Conservation (phyloP, 1,140 invertebrate species). For the Drosophila simulans region DNA sequence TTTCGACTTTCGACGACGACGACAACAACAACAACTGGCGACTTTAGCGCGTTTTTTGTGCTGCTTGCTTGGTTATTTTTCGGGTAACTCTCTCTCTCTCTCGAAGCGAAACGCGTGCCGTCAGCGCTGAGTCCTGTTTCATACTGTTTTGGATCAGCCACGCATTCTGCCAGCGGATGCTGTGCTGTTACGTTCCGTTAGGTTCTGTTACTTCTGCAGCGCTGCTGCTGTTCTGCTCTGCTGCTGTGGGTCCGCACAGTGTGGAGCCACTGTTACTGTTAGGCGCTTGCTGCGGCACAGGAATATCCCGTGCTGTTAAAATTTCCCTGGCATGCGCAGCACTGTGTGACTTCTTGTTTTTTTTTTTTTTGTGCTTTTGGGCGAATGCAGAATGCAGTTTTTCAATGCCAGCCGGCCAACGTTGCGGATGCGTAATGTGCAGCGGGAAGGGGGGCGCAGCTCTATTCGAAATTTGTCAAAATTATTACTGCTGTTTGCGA, state of each 20-base stretch:
- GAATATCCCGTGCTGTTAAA: slow-evolving; percentile 74
- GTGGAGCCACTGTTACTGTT: slow-evolving; percentile 16
- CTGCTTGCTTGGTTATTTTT: slow-evolving; percentile 47
- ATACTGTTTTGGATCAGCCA: slow-evolving; percentile 50
- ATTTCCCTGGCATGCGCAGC: slow-evolving; percentile 78
- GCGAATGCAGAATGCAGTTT: slow-evolving; percentile 25
- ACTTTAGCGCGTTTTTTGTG: slow-evolving; percentile 45
- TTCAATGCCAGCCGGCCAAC: slow-evolving; percentile 45
- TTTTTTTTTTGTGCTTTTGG: not conserved
- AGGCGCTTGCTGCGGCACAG: slow-evolving; percentile 43
- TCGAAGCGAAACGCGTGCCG: slow-evolving; percentile 74
- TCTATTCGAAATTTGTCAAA: not conserved
- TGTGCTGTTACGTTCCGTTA: not conserved
- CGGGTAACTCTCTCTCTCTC: slow-evolving; percentile 29
- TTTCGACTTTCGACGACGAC: slow-evolving; percentile 11
- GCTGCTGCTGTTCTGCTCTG: not conserved
- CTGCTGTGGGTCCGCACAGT: not conserved
- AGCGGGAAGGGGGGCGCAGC: not conserved
- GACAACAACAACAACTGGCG: slow-evolving; percentile 32
- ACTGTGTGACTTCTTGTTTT: not conserved
- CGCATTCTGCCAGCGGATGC: slow-evolving; percentile 30
- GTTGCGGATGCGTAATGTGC: slow-evolving; percentile 59
- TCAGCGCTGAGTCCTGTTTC: slow-evolving; percentile 81
- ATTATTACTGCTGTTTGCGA: not conserved
- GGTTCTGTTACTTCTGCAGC: too few relatives aligned